Conservation (phyloP, 2,888 invertebrate genomes). For the Tachina fera region DNA sequence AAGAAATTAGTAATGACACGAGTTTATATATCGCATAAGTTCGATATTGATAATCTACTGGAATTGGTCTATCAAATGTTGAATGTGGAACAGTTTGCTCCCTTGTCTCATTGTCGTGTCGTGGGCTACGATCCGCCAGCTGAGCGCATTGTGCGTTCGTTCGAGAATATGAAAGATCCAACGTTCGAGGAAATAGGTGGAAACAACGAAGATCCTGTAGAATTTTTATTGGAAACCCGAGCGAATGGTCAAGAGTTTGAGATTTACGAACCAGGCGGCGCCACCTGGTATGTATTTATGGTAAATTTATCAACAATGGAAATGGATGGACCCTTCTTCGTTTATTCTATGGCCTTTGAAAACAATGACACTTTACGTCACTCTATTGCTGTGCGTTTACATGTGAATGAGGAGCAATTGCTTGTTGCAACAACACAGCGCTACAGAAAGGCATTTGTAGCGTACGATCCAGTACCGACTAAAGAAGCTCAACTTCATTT, state of each 20-base stretch:
- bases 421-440: constrained; percentile 77
- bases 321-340: constrained; percentile 85
- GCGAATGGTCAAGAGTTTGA: constrained; percentile 86
- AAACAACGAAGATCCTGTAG: constrained; percentile 80
- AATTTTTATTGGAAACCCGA: constrained; percentile 88
- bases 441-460: constrained; percentile 84
- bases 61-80: constrained; percentile 85
- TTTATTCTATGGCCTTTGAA: constrained; percentile 85
- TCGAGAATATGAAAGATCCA: constrained; percentile 84
- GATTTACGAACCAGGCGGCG: constrained; percentile 86
- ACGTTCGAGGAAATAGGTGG: constrained; percentile 78
- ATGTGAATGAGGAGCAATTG: constrained; percentile 78
- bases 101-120: constrained; percentile 87
- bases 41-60: constrained; percentile 85
- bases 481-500: constrained; percentile 83
- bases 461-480: constrained; percentile 79
- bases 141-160: constrained; percentile 87
- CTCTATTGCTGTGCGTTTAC: constrained; percentile 84
- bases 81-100: constrained; percentile 85
- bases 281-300: constrained; percentile 85
- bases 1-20: constrained; percentile 84
- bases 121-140: constrained; percentile 87
- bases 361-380: constrained; percentile 85
- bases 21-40: constrained; percentile 85
- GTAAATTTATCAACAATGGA: constrained; percentile 86